Percentiles rank a stretch among this genome's conserved stretches.
These are phyloP conservation scores for Mamestra brassicae DNA, from an alignment of 2,888 invertebrate species.

Conservation along the genomic window DNA sequence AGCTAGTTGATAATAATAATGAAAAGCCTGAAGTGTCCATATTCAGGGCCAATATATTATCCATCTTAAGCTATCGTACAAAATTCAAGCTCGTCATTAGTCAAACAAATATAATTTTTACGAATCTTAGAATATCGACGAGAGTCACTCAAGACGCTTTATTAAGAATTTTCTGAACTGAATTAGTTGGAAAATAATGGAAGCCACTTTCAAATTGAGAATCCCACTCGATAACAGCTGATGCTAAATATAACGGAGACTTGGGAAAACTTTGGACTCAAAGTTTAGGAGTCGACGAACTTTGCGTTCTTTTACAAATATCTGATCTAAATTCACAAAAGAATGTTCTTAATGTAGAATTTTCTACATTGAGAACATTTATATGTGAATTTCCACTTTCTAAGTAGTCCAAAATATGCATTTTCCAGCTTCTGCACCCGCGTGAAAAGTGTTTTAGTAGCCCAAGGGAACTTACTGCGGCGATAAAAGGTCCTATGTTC, in stretches of 20 bases:
- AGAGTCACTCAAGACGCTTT: background rate
- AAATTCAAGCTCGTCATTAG: background rate
- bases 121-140: background rate
- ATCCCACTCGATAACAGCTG: background rate
- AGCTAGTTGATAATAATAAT: too few relatives aligned
- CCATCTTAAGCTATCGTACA: too few relatives aligned
- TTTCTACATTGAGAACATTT: too few relatives aligned
- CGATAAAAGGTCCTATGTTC: too few relatives aligned
- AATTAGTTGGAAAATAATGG: constrained; percentile 9
- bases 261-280: background rate
- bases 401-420: too few relatives aligned
- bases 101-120: background rate
- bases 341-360: too few relatives aligned
- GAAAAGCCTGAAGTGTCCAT: too few relatives aligned
- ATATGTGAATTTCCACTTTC: too few relatives aligned
- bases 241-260: constrained; percentile 5
- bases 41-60: too few relatives aligned
- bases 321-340: background rate
- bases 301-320: background rate
- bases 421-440: too few relatives aligned
- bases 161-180: background rate
- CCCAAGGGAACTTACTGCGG: too few relatives aligned
- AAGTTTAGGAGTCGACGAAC: constrained; percentile 1
- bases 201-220: background rate
- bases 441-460: too few relatives aligned